Conservation (phyloP, 1,140 invertebrate species). For the Thalassaphorura encarpata region DNA sequence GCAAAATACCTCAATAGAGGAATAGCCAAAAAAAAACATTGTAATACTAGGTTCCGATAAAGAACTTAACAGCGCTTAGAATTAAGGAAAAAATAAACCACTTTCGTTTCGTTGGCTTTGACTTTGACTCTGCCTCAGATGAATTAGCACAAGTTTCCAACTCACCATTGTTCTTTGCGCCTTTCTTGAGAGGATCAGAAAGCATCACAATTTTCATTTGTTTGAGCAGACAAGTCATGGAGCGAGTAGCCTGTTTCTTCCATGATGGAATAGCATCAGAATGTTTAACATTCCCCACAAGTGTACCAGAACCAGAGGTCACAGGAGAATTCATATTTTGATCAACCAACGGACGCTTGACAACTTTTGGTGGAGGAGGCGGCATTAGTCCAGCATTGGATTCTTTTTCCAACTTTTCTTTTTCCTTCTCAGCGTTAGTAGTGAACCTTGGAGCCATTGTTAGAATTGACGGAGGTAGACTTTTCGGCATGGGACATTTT, state of each 20-base stretch:
- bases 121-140: too few species aligned
- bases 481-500: slow-evolving; percentile 43
- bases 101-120: neutral
- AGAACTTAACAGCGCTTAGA: too few species aligned
- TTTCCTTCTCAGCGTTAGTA: slow-evolving; percentile 1
- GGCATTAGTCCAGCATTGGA: too few species aligned
- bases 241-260: slow-evolving; percentile 39
- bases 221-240: slow-evolving; percentile 41
- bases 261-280: too few species aligned
- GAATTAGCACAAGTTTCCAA: too few species aligned
- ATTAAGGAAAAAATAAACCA: neutral
- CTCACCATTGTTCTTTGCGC: slow-evolving; percentile 7
- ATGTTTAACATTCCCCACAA: neutral
- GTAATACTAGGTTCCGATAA: too few species aligned
- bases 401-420: too few species aligned
- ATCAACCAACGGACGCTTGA: slow-evolving; percentile 21
- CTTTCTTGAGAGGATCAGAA: slow-evolving; percentile 37
- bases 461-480: slow-evolving; percentile 49
- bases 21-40: too few species aligned
- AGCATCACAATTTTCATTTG: slow-evolving; percentile 41
- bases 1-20: too few species aligned
- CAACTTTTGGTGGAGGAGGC: neutral
- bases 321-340: slow-evolving; percentile 19
- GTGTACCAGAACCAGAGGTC: slow-evolving; percentile 1
- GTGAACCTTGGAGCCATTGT: slow-evolving; percentile 50